Percentiles rank a stretch among this genome's conserved stretches.
phyloP scores from a whole-genome alignment of 2,888 invertebrate genomes.

The Cancer borealis region DNA sequence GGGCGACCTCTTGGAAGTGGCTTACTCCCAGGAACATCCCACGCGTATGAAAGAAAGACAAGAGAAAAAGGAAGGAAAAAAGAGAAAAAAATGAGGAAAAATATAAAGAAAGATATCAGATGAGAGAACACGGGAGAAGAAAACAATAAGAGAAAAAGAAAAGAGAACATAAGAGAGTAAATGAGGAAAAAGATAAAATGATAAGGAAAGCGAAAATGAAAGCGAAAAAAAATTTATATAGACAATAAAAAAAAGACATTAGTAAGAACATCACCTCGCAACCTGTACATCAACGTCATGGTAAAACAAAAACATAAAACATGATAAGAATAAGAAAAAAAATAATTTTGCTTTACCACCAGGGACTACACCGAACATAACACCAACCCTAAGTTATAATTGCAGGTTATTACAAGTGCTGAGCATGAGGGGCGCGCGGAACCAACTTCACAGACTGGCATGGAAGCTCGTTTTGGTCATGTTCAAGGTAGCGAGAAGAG shows the following conservation, averaged over 20 bases:
- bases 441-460: not conserved
- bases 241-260: not conserved
- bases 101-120: no score
- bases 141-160: not conserved
- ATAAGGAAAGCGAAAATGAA: not conserved
- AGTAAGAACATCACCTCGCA: not conserved
- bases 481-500: constrained; percentile 6
- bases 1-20: not conserved
- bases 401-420: not conserved
- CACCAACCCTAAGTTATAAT: constrained; percentile 1
- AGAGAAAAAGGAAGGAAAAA: constrained; percentile 25
- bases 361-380: not conserved
- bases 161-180: constrained; percentile 29
- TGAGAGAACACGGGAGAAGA: no score
- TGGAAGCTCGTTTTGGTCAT: not conserved
- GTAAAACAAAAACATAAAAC: not conserved
- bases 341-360: not conserved
- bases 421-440: not conserved
- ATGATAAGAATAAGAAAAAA: not conserved
- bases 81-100: not conserved
- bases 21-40: not conserved
- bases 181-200: constrained; percentile 3
- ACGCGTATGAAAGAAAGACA: not conserved
- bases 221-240: not conserved
- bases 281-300: not conserved